These are phyloP conservation scores for Hydrolagus colliei DNA, from an alignment of 2,797 vertebrate genomes.

Conservation along the genomic window DNA sequence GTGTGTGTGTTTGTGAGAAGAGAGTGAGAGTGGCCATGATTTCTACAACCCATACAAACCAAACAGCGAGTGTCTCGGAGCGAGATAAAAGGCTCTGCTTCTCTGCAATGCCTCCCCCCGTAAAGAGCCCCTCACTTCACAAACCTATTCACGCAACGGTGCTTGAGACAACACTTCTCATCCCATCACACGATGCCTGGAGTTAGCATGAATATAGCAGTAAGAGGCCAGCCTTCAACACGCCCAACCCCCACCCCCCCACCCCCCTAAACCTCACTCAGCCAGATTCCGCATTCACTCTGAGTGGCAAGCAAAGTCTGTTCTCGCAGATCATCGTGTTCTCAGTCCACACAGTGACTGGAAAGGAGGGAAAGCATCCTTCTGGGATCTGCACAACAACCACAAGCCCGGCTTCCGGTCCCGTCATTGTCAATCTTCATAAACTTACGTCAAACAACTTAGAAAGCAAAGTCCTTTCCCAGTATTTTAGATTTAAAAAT, in stretches of 20 bases:
- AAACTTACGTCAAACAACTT: too few species aligned
- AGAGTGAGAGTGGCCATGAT: background rate
- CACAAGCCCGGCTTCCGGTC: too few species aligned
- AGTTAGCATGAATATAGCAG: background rate
- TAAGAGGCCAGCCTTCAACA: background rate
- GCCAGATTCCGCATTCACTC: background rate
- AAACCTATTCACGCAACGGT: background rate
- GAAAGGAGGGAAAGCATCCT: too few species aligned
- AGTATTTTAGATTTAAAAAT: too few species aligned
- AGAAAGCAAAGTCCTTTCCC: too few species aligned
- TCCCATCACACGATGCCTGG: background rate
- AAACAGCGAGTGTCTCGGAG: background rate
- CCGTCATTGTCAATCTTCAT: too few species aligned
- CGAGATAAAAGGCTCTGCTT: background rate
- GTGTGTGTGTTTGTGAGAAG: too few species aligned
- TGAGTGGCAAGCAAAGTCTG: background rate
- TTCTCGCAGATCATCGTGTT: too few species aligned
- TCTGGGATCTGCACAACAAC: too few species aligned
- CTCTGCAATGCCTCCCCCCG: background rate
- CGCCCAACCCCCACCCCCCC: too few species aligned
- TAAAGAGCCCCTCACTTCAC: background rate
- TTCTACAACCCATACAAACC: background rate
- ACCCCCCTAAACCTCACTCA: too few species aligned
- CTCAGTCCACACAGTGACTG: too few species aligned
- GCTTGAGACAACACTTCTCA: constrained; percentile 11